These are phyloP conservation scores for Indicator indicator DNA, from an alignment of 2,113 vertebrate genomes.

Conservation along the genomic window DNA sequence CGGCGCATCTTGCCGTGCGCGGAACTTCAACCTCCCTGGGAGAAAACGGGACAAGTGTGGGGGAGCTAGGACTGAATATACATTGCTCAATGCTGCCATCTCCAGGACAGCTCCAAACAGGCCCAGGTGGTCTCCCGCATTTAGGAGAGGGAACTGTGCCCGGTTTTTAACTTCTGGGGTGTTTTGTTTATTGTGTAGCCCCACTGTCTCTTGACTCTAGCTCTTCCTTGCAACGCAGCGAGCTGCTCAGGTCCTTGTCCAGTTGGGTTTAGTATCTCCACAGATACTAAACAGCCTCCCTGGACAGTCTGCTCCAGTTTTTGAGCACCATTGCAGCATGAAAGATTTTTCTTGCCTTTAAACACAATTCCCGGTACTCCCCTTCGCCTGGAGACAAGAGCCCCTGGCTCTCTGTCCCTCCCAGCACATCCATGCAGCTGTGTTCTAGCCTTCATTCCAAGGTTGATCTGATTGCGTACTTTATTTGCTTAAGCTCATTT, in stretches of 20 bases:
- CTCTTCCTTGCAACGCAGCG: not conserved
- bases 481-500: not conserved
- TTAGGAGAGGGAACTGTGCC: not conserved
- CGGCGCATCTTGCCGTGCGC: not conserved
- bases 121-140: fast-evolving
- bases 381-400: not conserved
- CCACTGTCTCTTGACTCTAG: too few species aligned
- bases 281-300: too few species aligned
- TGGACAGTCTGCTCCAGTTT: not conserved
- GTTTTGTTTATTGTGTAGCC: too few species aligned
- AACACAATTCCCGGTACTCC: not conserved
- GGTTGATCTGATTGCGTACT: not conserved
- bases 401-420: not conserved
- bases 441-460: not conserved
- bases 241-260: not conserved
- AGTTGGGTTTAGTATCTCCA: not conserved
- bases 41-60: not conserved
- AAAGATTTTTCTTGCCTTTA: not conserved
- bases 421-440: not conserved
- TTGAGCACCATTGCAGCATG: not conserved
- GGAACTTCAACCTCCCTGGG: not conserved
- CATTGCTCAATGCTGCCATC: slow-evolving; percentile 81
- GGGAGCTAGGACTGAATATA: not conserved
- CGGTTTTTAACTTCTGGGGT: not conserved
- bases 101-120: slow-evolving; percentile 33